Evolutionary conservation across 2,888 invertebrate genomes (phyloP).

Genomic region (Rhingia campestris): DNA sequence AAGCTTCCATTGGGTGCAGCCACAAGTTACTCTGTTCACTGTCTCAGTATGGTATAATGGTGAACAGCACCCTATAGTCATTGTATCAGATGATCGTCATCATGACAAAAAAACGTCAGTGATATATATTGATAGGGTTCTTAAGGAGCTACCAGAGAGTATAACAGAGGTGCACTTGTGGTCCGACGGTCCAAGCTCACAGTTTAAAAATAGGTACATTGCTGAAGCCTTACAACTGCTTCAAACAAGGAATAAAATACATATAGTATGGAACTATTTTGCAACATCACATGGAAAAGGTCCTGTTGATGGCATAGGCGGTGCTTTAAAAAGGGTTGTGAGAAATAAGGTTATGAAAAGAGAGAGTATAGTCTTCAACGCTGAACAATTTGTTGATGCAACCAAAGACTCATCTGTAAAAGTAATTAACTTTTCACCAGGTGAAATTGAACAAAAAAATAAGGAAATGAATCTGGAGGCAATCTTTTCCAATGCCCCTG

Average conservation of each 20-base stretch:
- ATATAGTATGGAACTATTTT: no score
- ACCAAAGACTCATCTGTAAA: conserved; percentile 14
- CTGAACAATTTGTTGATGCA: conserved; percentile 23
- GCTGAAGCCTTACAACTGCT: conserved; percentile 14
- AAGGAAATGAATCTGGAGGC: conserved; percentile 16
- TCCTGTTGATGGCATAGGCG: no score
- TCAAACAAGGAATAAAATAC: no score
- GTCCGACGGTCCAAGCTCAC: neutral
- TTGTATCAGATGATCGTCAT: conserved; percentile 24
- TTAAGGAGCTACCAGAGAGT: conserved; percentile 12
- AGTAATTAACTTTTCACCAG: conserved; percentile 14
- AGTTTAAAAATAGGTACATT: neutral
- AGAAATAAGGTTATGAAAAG: neutral
- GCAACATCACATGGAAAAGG: no score
- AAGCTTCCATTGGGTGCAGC: conserved; percentile 25
- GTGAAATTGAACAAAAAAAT: conserved; percentile 14
- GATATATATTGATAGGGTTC: conserved; percentile 11
- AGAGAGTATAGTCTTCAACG: conserved; percentile 12
- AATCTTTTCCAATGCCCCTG: neutral
- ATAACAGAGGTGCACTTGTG: conserved; percentile 3
- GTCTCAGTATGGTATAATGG: conserved; percentile 13
- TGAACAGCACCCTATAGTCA: conserved; percentile 13
- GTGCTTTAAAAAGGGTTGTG: neutral
- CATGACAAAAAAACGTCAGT: conserved; percentile 8
- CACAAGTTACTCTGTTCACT: conserved; percentile 21